These are phyloP conservation scores for Fistularia commersonii DNA, from an alignment of 2,797 vertebrate genomes.

Conservation along the genomic window DNA sequence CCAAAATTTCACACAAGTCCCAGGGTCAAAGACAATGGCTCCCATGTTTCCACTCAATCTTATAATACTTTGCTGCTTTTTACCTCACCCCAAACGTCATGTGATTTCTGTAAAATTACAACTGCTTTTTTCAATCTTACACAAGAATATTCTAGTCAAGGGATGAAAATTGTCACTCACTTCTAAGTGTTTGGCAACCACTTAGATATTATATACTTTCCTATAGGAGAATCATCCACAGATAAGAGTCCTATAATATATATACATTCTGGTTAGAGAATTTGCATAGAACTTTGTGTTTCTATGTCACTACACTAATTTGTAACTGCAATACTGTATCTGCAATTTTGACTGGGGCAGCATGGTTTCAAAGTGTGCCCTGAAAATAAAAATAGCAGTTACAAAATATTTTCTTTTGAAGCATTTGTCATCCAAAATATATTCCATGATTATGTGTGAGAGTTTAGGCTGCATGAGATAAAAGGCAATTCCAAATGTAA, in stretches of 20 bases:
- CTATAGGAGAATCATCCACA: constrained; percentile 60
- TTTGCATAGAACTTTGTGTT: constrained; percentile 81
- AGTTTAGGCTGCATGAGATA: constrained; percentile 64
- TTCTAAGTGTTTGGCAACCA: constrained; percentile 69
- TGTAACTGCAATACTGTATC: constrained; percentile 65
- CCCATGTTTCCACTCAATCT: constrained; percentile 56
- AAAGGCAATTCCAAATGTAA: constrained; percentile 74
- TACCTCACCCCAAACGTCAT: constrained; percentile 54
- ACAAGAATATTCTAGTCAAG: constrained; percentile 44
- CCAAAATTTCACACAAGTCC: constrained; percentile 57
- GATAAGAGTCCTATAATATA: constrained; percentile 66
- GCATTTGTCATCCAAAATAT: constrained; percentile 57
- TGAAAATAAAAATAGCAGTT: constrained; percentile 59
- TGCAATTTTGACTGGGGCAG: constrained; percentile 62
- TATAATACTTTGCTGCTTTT: constrained; percentile 55
- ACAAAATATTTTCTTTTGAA: constrained; percentile 56
- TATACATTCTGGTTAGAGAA: constrained; percentile 72
- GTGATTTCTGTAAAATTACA: constrained; percentile 57
- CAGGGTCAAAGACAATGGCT: constrained; percentile 65
- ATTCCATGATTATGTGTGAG: constrained; percentile 43
- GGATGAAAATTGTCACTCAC: constrained; percentile 50
- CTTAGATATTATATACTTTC: constrained; percentile 70
- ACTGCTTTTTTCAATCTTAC: constrained; percentile 27
- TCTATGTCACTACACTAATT: constrained; percentile 67
- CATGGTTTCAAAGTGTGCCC: constrained; percentile 61